Percentiles rank a stretch among this genome's conserved stretches.
phyloP scores from a whole-genome alignment of 2,113 vertebrate genomes.

The Crotophaga sulcirostris region DNA sequence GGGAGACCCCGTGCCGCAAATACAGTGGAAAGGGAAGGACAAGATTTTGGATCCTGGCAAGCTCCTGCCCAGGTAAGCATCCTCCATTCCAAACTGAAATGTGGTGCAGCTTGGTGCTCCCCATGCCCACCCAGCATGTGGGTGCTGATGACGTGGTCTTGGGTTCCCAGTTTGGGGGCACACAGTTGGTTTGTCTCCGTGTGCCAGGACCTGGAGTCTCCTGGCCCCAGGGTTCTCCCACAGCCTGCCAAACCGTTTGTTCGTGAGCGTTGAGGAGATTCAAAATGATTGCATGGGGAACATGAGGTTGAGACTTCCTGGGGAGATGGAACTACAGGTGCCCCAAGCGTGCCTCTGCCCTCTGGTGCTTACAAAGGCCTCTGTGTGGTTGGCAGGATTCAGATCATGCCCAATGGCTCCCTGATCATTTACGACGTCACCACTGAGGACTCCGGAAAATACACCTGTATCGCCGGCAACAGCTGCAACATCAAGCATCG shows the following conservation, averaged over 20 bases:
- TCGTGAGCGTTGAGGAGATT: not conserved
- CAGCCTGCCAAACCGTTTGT: not conserved
- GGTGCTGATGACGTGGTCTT: fast-evolving
- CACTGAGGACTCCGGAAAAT: slow-evolving; percentile 89
- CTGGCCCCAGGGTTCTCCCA: not conserved
- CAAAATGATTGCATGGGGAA: not conserved
- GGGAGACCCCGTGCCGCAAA: slow-evolving; percentile 87
- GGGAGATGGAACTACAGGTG: not conserved
- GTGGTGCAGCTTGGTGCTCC: fast-evolving
- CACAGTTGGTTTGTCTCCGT: fast-evolving
- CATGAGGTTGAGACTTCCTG: not conserved
- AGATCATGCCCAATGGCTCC: slow-evolving; percentile 93
- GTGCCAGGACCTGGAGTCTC: not conserved
- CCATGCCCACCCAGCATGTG: fast-evolving
- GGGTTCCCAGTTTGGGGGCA: not conserved
- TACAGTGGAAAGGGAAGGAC: slow-evolving; percentile 96
- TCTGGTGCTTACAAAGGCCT: not conserved
- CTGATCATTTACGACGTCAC: slow-evolving; percentile 88
- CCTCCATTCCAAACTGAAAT: not conserved
- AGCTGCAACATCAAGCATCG: slow-evolving; percentile 93
- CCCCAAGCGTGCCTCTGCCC: not conserved
- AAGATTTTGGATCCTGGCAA: slow-evolving; percentile 83
- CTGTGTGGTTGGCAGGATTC: slow-evolving; percentile 79
- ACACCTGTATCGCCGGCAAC: slow-evolving; percentile 95
- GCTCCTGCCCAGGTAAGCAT: slow-evolving; percentile 78